Evolutionary conservation across 2,113 vertebrate genomes (phyloP).

Genomic region (Chaetops frenatus): DNA sequence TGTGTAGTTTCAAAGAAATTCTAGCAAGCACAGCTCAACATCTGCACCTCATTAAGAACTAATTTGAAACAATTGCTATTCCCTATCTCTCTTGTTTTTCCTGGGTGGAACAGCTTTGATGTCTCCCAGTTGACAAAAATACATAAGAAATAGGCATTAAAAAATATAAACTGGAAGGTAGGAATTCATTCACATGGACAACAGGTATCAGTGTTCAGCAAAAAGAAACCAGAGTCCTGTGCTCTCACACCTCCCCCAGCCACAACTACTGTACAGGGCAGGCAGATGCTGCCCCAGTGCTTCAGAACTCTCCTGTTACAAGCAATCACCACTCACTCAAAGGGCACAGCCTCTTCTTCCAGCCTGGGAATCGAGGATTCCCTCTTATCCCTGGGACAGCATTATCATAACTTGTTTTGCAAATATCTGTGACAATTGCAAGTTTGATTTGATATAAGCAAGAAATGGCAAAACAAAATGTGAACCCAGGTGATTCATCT

Average conservation of each 20-base stretch:
- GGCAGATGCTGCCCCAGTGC: background rate
- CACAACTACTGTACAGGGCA: background rate
- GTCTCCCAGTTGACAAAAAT: conserved; percentile 21
- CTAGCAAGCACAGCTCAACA: conserved; percentile 8
- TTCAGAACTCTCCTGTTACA: background rate
- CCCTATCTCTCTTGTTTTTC: conserved; percentile 53
- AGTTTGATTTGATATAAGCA: background rate
- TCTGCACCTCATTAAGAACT: conserved; percentile 55
- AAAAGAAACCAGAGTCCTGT: background rate
- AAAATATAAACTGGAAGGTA: background rate
- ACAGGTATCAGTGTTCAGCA: background rate
- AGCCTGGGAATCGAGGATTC: background rate
- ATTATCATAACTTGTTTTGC: background rate
- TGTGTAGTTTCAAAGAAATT: conserved; percentile 60
- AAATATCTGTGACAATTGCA: background rate
- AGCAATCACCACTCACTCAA: background rate
- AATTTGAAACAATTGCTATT: conserved; percentile 61
- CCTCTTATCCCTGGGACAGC: background rate
- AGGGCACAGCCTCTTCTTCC: background rate
- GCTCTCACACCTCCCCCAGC: background rate
- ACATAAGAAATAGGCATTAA: background rate
- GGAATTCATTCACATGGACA: background rate
- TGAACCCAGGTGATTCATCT: background rate
- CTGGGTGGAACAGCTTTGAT: conserved; percentile 52
- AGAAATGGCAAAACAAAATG: background rate